Percentiles rank a stretch among this genome's conserved stretches.
These are phyloP conservation scores for Dryobates pubescens DNA, from an alignment of 2,797 vertebrate genomes.

Conservation along the genomic window DNA sequence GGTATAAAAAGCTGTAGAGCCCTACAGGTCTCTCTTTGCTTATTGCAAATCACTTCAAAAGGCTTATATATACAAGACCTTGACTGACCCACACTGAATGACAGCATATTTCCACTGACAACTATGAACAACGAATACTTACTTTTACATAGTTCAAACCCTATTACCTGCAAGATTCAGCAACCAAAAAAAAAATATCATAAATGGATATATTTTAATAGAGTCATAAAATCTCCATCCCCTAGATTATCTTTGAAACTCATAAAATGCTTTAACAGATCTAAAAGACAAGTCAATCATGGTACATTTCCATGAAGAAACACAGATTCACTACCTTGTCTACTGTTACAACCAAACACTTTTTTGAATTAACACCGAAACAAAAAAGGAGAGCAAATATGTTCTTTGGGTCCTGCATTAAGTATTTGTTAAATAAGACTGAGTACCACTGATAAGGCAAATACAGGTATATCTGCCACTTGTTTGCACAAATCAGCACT, in stretches of 20 bases:
- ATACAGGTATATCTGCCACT: neutral
- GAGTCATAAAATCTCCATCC: neutral
- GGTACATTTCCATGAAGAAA: neutral
- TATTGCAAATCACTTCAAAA: neutral
- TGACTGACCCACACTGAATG: neutral
- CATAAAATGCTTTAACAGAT: neutral
- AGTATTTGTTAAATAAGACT: neutral
- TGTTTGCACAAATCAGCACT: neutral
- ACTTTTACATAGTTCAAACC: neutral
- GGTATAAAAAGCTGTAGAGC: neutral
- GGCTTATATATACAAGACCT: accelerated
- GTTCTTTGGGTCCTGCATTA: neutral
- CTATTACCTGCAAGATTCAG: neutral
- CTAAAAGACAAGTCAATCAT: neutral
- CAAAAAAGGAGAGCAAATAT: neutral
- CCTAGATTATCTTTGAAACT: neutral
- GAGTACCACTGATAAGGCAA: too few species aligned
- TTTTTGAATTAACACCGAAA: neutral
- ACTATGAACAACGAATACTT: neutral
- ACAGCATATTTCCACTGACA: neutral
- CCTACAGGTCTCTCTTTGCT: neutral
- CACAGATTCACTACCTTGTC: neutral
- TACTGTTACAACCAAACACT: neutral
- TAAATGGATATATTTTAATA: neutral
- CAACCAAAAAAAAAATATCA: neutral